Evolutionary conservation across 2,797 vertebrate species (phyloP).

Genomic region (Rhabdomys pumilio): DNA sequence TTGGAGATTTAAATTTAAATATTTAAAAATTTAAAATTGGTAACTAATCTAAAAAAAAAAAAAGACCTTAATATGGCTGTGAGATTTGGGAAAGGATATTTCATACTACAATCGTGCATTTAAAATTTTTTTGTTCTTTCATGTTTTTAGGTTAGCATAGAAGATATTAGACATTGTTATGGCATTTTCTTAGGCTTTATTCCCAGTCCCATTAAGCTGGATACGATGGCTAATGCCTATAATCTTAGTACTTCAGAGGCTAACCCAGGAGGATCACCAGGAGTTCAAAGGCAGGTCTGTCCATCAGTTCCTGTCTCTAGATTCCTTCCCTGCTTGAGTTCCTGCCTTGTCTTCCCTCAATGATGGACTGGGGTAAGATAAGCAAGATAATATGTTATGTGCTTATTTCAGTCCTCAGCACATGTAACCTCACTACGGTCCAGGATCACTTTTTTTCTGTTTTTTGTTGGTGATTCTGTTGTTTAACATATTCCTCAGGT

Average conservation of each 20-base stretch:
- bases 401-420: not conserved
- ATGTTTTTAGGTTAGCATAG: not conserved
- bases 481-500: not conserved
- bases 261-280: not conserved
- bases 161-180: not conserved
- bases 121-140: too few species aligned
- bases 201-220: not conserved
- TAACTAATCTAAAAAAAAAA: not conserved
- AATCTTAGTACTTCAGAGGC: not conserved
- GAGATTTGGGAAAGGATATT: not conserved
- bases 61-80: not conserved
- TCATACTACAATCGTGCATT: not conserved
- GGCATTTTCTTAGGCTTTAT: not conserved
- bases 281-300: not conserved
- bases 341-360: not conserved
- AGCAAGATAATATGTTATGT: rapidly evolving
- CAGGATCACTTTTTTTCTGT: not conserved
- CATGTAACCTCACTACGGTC: not conserved
- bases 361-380: not conserved
- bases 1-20: not conserved
- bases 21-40: not conserved
- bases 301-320: not conserved
- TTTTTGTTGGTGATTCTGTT: not conserved
- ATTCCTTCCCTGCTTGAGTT: not conserved
- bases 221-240: not conserved